These are phyloP conservation scores for Galagoides demidoff DNA, from an alignment of 2,797 vertebrate species.

Conservation along the genomic window DNA sequence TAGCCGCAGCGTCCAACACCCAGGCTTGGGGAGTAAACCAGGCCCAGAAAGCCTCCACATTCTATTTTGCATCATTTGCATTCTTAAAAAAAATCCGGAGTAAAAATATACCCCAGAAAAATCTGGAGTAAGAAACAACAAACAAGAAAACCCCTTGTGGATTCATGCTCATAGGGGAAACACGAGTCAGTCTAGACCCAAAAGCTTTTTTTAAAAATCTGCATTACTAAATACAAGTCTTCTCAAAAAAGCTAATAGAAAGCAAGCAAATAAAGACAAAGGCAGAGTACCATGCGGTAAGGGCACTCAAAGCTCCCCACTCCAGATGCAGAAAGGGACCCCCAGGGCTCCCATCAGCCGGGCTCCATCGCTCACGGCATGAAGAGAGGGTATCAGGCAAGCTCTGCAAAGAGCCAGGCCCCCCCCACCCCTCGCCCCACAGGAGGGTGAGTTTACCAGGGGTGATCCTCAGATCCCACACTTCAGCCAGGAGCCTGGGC, in stretches of 20 bases:
- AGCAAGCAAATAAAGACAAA: neutral
- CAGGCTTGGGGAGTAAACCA: neutral
- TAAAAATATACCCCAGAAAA: neutral
- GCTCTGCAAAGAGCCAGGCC: neutral
- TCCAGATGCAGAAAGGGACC: neutral
- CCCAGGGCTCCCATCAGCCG: fast-evolving
- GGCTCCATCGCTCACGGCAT: neutral
- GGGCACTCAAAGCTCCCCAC: neutral
- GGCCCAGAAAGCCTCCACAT: neutral
- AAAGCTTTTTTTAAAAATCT: neutral
- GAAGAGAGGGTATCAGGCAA: neutral
- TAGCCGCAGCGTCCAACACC: fast-evolving
- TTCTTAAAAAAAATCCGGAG: neutral
- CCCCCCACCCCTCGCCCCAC: fast-evolving
- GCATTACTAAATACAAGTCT: neutral
- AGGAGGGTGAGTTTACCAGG: neutral
- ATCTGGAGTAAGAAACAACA: no score
- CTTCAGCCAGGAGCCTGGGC: neutral
- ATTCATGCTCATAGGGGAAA: neutral
- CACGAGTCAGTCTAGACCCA: neutral
- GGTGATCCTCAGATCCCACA: neutral
- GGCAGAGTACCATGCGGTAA: fast-evolving
- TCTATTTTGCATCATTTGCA: no score
- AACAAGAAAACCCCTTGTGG: neutral
- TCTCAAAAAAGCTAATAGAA: neutral